These are phyloP conservation scores for Leptodactylus fuscus DNA, from an alignment of 2,113 vertebrate species.

Conservation along the genomic window DNA sequence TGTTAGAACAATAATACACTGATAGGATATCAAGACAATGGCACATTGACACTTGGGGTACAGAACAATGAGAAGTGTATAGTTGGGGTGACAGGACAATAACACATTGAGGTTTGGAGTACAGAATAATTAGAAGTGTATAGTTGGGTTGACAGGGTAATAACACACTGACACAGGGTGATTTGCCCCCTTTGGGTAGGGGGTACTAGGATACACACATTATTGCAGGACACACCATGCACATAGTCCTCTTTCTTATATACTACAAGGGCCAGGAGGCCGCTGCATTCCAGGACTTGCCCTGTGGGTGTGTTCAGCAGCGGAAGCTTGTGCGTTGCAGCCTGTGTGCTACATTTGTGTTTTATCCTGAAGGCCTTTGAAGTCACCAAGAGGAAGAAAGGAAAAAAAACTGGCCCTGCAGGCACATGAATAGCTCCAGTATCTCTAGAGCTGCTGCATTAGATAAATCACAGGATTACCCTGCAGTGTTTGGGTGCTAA, in stretches of 20 bases:
- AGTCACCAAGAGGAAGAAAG: slow-evolving; percentile 48
- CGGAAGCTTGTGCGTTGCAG: slow-evolving; percentile 40
- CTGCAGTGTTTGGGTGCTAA: slow-evolving; percentile 29
- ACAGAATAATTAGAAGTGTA: not conserved
- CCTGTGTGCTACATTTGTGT: slow-evolving; percentile 51
- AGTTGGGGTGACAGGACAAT: not conserved
- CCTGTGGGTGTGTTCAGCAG: slow-evolving; percentile 49
- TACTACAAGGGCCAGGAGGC: slow-evolving; percentile 1
- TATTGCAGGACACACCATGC: slow-evolving; percentile 1
- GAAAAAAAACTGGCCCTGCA: slow-evolving; percentile 41
- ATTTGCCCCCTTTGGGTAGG: not conserved
- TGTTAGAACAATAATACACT: not conserved
- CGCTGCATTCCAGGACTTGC: slow-evolving; percentile 50
- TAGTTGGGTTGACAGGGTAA: not conserved
- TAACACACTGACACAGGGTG: not conserved
- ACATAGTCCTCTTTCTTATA: slow-evolving; percentile 7
- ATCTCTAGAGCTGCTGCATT: slow-evolving; percentile 41
- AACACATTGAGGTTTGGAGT: not conserved
- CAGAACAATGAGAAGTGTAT: not conserved
- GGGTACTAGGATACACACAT: not conserved
- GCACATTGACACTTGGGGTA: not conserved
- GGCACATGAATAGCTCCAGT: slow-evolving; percentile 44
- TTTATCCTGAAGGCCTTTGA: slow-evolving; percentile 55
- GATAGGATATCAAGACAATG: not conserved
- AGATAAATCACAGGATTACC: slow-evolving; percentile 48